These are phyloP conservation scores for Platorchestia sp. DNA, from an alignment of 1,140 invertebrate species.

Conservation along the genomic window DNA sequence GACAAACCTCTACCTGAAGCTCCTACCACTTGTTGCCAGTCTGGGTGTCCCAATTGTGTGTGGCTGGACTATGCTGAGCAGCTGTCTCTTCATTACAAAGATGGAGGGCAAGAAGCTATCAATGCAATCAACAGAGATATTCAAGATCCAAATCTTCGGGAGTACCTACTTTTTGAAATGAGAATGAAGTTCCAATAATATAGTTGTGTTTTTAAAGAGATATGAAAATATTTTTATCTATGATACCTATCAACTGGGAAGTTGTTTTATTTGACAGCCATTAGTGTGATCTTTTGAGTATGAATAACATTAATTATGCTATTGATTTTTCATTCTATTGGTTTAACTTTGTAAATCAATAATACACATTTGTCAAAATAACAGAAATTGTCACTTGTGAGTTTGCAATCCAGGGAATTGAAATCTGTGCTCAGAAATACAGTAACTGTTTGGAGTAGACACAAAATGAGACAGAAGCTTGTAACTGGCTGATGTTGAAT, in stretches of 20 bases:
- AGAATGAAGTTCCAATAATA: conserved; percentile 68
- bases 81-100: conserved; percentile 78
- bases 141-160: conserved; percentile 84
- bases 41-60: conserved; percentile 94
- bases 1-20: conserved; percentile 73
- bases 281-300: background rate
- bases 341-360: background rate
- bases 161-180: conserved; percentile 84
- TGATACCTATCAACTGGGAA: background rate
- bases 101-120: conserved; percentile 78
- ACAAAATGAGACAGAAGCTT: background rate
- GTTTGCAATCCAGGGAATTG: background rate
- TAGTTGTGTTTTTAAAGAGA: background rate
- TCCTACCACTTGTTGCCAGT: conserved; percentile 91
- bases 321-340: background rate
- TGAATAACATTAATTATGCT: background rate
- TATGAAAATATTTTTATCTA: background rate
- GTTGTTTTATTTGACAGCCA: background rate
- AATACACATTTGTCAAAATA: background rate
- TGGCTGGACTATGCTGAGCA: conserved; percentile 93
- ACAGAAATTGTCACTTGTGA: background rate
- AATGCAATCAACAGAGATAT: conserved; percentile 83
- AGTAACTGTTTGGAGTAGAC: background rate
- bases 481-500: background rate
- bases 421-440: background rate